Evolutionary conservation across 2,113 vertebrate genomes (phyloP).

Genomic region (Corapipo altera): DNA sequence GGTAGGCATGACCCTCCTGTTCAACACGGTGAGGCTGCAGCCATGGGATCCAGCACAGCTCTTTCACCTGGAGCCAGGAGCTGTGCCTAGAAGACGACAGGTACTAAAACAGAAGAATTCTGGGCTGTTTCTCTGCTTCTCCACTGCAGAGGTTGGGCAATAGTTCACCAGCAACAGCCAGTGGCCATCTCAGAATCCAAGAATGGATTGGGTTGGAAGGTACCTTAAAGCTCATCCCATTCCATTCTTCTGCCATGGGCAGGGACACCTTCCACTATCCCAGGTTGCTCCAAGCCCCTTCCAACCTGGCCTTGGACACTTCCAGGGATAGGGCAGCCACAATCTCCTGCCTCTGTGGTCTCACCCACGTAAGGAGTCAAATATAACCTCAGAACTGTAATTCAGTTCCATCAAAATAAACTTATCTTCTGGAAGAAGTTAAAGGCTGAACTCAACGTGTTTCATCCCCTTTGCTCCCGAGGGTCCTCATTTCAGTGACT

Average conservation of each 20-base stretch:
- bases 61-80: not conserved
- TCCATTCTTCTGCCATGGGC: not conserved
- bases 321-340: not conserved
- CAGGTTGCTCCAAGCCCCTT: not conserved
- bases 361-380: not conserved
- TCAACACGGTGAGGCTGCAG: not conserved
- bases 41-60: not conserved
- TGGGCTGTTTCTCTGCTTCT: not conserved
- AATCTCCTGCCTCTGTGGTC: fast-evolving
- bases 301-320: not conserved
- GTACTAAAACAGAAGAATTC: not conserved
- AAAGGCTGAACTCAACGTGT: not conserved
- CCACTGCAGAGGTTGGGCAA: not conserved
- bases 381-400: not conserved
- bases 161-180: not conserved
- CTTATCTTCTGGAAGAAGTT: not conserved
- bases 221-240: not conserved
- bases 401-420: not conserved
- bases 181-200: not conserved
- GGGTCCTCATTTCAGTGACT: not conserved
- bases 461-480: not conserved
- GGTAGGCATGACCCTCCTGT: fast-evolving
- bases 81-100: not conserved
- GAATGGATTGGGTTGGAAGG: not conserved
- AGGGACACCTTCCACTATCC: not conserved